phyloP scores from a whole-genome alignment of 2,888 invertebrate species.

The Hypomecis punctinalis region DNA sequence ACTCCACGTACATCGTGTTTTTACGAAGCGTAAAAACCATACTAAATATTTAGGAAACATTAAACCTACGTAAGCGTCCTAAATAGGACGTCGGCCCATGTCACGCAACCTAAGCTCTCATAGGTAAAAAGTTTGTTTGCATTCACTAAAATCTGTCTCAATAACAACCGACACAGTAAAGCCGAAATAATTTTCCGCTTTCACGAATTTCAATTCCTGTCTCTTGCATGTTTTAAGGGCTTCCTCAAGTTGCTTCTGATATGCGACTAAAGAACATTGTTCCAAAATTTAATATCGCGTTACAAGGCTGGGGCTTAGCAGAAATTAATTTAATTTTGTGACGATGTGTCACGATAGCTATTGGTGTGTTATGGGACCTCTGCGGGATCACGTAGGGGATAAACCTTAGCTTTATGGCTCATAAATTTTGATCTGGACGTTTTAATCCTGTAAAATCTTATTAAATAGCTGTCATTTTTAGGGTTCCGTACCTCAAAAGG shows the following conservation, averaged over 20 bases:
- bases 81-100: neutral
- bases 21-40: too few species aligned
- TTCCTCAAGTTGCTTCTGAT: slow-evolving; percentile 26
- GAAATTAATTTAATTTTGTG: slow-evolving; percentile 54
- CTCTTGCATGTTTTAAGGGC: neutral
- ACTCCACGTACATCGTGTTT: too few species aligned
- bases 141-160: slow-evolving; percentile 18
- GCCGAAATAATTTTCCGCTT: neutral
- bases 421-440: neutral
- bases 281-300: slow-evolving; percentile 55
- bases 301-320: slow-evolving; percentile 36
- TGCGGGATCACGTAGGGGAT: slow-evolving; percentile 12
- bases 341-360: slow-evolving; percentile 46
- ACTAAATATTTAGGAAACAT: too few species aligned
- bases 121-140: slow-evolving; percentile 12
- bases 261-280: slow-evolving; percentile 56
- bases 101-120: slow-evolving; percentile 2
- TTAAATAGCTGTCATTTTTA: neutral
- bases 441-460: neutral
- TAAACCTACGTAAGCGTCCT: too few species aligned
- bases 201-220: neutral
- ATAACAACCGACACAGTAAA: slow-evolving; percentile 8
- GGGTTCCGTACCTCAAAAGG: too few species aligned
- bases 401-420: slow-evolving; percentile 1
- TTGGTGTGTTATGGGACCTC: slow-evolving; percentile 43